Evolutionary conservation across 2,113 vertebrate species (phyloP), one percentile per base, ranked within the genome.

Genomic region (Nannobrachium achirus): DNA sequence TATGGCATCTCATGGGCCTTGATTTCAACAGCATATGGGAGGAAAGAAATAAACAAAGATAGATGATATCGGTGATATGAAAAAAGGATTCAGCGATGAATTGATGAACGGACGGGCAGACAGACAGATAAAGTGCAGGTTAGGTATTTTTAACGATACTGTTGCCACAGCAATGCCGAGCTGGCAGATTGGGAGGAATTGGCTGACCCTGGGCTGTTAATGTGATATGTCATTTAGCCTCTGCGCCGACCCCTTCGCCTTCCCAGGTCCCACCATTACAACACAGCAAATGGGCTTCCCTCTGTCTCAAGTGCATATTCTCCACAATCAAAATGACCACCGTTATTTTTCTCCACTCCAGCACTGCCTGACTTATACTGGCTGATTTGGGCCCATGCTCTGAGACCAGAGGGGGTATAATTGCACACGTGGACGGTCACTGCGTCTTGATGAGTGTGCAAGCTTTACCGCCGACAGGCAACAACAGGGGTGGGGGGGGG

Each of bases 251-350:
- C 89, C 71, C 40, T 63, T 82, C 72, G 76, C 81, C 80, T 80
- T 25, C 59, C 56, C 53, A 65, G 71, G 77, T 86, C 72, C 66
- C 68, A 40, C 73, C 56, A 64, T 84, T 73, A 78, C 80, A 61
- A 52, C 40, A 68, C 77, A 85, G 66, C 82, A 86, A 87, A 90
- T 88, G 81, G 76, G 80, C 81, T 89, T 90, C 89, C 83, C 82
- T 86, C 89, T 86, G 85, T 88, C 86, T 92, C 89, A 91, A 91
- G 90, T 90, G 88, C 89, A 91, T 89, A 90, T 93, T 92, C 91
- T 87, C 66, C 75, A 80, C 82, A 68, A 83, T 79, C 87, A 73
- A 82, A 91, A 92, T 90, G 72, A 90, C 87, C 76, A 90, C 87
- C 76, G 76, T 88, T 73, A 91, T 91, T 89, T n/a, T 88, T 91